Conservation (phyloP, 2,888 invertebrate genomes). For the Mesochorus sp. region DNA sequence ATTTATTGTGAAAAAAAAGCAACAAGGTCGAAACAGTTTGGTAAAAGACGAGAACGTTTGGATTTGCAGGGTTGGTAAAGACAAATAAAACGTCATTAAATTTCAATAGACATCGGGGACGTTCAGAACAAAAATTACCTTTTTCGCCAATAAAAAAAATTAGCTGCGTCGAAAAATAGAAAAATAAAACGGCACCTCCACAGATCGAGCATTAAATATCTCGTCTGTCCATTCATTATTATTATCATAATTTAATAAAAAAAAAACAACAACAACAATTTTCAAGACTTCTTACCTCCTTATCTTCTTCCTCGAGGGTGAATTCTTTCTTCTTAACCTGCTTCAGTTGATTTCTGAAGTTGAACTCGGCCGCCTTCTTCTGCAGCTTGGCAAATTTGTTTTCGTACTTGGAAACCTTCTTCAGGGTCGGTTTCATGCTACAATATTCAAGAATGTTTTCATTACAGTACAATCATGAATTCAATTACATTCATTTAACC, state of each 20-base stretch:
- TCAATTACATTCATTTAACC: too few relatives aligned
- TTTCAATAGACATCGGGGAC: constrained; percentile 11
- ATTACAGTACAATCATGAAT: too few relatives aligned
- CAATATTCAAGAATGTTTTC: too few relatives aligned
- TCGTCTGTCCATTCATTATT: constrained; percentile 6
- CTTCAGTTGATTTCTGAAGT: constrained; percentile 99
- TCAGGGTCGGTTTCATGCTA: constrained; percentile 99
- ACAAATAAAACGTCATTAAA: constrained; percentile 6
- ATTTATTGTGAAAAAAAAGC: constrained; percentile 38
- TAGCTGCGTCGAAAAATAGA: constrained; percentile 26
- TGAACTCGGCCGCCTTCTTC: constrained; percentile 98
- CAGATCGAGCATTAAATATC: not conserved
- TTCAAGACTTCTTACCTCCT: constrained; percentile 87
- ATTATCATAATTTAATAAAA: not conserved
- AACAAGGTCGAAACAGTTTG: constrained; percentile 51
- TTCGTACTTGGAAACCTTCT: constrained; percentile 99
- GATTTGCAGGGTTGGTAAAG: constrained; percentile 31
- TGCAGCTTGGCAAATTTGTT: constrained; percentile 99
- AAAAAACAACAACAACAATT: too few relatives aligned
- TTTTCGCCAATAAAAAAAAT: constrained; percentile 38
- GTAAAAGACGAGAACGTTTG: constrained; percentile 40
- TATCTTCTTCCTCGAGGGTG: constrained; percentile 98
- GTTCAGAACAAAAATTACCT: constrained; percentile 40
- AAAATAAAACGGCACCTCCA: constrained; percentile 18
- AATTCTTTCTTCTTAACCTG: constrained; percentile 99